Conservation (phyloP, 2,113 vertebrate species). For the Callaeas wilsoni region DNA sequence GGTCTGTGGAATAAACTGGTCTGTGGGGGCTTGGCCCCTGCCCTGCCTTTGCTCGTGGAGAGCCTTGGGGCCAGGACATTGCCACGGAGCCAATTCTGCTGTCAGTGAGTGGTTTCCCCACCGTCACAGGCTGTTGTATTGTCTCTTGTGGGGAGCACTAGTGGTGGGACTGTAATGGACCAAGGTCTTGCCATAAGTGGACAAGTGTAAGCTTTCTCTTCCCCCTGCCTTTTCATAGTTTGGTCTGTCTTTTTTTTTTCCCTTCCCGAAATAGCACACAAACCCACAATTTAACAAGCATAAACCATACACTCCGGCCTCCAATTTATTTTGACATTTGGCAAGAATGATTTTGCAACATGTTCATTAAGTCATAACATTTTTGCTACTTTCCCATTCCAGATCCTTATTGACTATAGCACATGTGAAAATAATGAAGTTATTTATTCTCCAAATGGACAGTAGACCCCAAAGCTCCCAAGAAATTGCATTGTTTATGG, state of each 20-base stretch:
- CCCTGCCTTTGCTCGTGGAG: background rate
- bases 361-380: conserved; percentile 36
- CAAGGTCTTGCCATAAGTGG: background rate
- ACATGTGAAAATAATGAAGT: conserved; percentile 43
- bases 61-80: background rate
- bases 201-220: background rate
- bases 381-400: conserved; percentile 41
- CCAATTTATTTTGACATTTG: conserved; percentile 63
- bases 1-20: background rate
- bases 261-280: conserved; percentile 25
- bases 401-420: conserved; percentile 35
- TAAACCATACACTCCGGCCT: conserved; percentile 22
- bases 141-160: background rate
- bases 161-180: background rate
- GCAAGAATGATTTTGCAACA: conserved; percentile 47
- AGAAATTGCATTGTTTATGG: background rate
- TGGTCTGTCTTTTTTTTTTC: background rate
- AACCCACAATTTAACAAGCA: conserved; percentile 31
- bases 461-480: conserved; percentile 8
- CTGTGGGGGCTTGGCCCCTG: background rate
- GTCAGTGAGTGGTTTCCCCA: background rate
- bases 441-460: background rate
- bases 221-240: background rate
- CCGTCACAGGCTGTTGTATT: background rate
- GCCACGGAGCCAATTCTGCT: background rate